These are phyloP conservation scores for Cephus runcator DNA, from an alignment of 2,888 invertebrate genomes.

Conservation along the genomic window DNA sequence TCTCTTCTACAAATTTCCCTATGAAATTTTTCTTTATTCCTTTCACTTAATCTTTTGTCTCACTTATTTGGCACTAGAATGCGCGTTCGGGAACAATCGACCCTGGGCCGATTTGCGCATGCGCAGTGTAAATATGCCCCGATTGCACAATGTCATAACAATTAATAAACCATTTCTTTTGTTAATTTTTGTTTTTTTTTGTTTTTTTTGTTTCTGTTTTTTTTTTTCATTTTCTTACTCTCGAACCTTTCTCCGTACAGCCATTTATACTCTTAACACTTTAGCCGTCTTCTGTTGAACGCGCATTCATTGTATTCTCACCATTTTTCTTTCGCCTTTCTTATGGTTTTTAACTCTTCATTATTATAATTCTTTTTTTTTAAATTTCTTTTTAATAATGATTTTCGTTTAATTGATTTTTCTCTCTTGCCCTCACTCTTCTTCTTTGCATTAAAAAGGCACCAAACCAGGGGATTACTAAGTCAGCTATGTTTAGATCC, in stretches of 20 bases:
- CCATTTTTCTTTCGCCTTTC: background rate
- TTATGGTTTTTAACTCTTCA: conserved; percentile 23
- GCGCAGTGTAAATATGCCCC: background rate
- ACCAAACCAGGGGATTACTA: conserved; percentile 61
- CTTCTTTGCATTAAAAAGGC: conserved; percentile 53
- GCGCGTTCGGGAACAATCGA: conserved; percentile 38
- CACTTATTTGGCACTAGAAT: conserved; percentile 65
- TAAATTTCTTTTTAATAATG: conserved; percentile 32
- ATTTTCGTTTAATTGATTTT: conserved; percentile 35
- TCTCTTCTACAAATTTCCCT: conserved; percentile 61
- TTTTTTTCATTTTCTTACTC: conserved; percentile 15
- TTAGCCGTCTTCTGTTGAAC: too few species aligned
- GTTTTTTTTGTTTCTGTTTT: conserved; percentile 10
- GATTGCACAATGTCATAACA: conserved; percentile 38
- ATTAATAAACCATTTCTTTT: conserved; percentile 30
- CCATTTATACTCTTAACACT: too few species aligned
- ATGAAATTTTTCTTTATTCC: conserved; percentile 54
- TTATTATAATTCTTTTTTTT: conserved; percentile 19
- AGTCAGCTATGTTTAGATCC: conserved; percentile 43
- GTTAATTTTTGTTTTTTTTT: conserved; percentile 23
- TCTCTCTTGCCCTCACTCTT: conserved; percentile 36
- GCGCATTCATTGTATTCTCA: too few species aligned
- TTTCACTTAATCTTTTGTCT: conserved; percentile 44
- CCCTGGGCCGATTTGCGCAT: too few species aligned
- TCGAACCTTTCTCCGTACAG: too few species aligned